These are phyloP conservation scores for Leptinotarsa peninsularis DNA, from an alignment of 2,888 invertebrate species.

Conservation along the genomic window DNA sequence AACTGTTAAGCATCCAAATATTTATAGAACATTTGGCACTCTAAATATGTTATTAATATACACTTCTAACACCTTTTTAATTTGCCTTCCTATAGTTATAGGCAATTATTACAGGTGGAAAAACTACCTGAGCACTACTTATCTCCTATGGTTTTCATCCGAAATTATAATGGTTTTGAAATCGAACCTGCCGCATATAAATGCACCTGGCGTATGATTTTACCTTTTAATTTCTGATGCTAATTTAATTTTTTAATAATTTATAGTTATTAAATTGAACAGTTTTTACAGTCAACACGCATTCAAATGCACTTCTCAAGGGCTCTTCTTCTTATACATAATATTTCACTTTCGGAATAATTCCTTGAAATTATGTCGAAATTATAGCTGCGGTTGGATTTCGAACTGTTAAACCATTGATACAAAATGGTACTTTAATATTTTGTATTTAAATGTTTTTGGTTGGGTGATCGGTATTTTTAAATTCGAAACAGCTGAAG, in stretches of 20 bases:
- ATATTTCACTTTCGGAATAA: conserved; percentile 40
- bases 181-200: conserved; percentile 47
- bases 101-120: conserved; percentile 53
- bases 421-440: conserved; percentile 26
- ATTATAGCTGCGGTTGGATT: conserved; percentile 24
- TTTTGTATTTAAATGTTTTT: conserved; percentile 19
- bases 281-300: conserved; percentile 46
- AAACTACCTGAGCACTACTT: conserved; percentile 52
- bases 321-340: conserved; percentile 20
- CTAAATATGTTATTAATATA: conserved; percentile 52
- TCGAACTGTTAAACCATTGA: conserved; percentile 24
- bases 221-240: conserved; percentile 50
- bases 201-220: conserved; percentile 48
- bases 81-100: conserved; percentile 49
- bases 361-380: conserved; percentile 28
- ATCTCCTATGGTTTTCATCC: conserved; percentile 48
- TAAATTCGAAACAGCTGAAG: conserved; percentile 23
- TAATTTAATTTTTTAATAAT: conserved; percentile 51
- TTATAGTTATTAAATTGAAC: conserved; percentile 47
- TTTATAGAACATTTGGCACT: conserved; percentile 54
- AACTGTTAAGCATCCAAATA: conserved; percentile 52
- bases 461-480: conserved; percentile 20
- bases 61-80: conserved; percentile 55
- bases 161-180: conserved; percentile 49
- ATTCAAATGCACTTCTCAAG: conserved; percentile 38